Conservation (phyloP, 2,113 vertebrate genomes). For the Oceanites oceanicus region DNA sequence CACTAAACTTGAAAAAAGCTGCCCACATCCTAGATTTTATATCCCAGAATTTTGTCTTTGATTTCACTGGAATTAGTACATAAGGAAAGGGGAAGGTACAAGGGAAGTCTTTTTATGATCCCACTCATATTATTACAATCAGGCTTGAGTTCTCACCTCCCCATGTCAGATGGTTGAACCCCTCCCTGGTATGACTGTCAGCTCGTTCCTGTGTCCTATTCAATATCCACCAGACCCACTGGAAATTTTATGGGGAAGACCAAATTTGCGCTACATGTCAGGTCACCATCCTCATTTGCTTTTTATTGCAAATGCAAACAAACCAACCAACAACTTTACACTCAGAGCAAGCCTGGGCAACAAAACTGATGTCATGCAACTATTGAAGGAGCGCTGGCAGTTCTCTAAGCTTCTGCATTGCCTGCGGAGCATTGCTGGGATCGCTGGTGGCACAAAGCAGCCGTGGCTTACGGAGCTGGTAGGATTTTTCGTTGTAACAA, state of each 20-base stretch:
- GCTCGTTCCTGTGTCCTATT: not conserved
- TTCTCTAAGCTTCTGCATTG: not conserved
- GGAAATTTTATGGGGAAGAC: not conserved
- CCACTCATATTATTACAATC: not conserved
- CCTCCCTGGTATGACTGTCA: not conserved
- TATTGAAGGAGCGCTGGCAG: accelerated
- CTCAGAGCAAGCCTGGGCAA: not conserved
- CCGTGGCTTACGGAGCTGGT: not conserved
- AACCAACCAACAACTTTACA: not conserved
- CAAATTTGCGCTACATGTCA: not conserved
- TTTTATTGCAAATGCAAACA: not conserved
- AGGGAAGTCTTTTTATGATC: not conserved
- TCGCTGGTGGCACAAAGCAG: not conserved
- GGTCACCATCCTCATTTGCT: accelerated
- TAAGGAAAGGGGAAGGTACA: not conserved
- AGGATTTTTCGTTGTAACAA: conserved; percentile 70
- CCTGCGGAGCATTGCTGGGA: not conserved
- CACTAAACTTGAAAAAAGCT: not conserved
- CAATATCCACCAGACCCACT: not conserved
- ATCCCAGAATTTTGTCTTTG: not conserved
- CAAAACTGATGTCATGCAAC: not conserved
- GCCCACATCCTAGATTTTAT: not conserved
- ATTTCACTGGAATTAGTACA: not conserved
- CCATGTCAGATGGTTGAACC: not conserved
- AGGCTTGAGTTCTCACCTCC: not conserved